Evolutionary conservation across 2,888 invertebrate genomes (phyloP).

Genomic region (Lasioglossum marginatum): DNA sequence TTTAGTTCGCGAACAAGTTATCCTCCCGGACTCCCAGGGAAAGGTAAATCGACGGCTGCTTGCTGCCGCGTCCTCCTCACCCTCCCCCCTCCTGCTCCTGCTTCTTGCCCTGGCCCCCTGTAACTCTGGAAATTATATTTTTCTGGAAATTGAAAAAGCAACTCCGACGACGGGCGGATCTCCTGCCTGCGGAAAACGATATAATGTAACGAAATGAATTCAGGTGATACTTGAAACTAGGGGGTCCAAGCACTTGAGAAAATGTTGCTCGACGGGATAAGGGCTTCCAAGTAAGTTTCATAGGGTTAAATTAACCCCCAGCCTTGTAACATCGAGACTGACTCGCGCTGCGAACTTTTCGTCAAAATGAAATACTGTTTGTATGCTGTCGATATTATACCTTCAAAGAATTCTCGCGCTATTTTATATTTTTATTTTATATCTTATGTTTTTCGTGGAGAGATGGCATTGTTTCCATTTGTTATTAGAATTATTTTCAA

Average conservation of each 20-base stretch:
- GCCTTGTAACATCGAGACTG: background rate
- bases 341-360: background rate
- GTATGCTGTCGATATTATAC: background rate
- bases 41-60: slow-evolving; percentile 15
- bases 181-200: background rate
- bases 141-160: slow-evolving; percentile 43
- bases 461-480: too few relatives aligned
- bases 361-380: slow-evolving; percentile 1
- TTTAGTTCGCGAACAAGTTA: slow-evolving; percentile 31
- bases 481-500: too few relatives aligned
- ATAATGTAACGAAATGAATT: slow-evolving; percentile 29
- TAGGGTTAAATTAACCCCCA: background rate
- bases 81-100: too few relatives aligned
- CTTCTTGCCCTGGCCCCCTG: background rate
- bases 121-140: slow-evolving; percentile 42
- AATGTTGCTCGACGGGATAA: slow-evolving; percentile 5
- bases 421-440: too few relatives aligned
- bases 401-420: background rate
- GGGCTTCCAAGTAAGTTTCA: background rate
- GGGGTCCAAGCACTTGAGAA: background rate
- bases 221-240: slow-evolving; percentile 9
- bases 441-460: too few relatives aligned
- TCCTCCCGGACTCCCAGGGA: background rate
- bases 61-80: background rate
- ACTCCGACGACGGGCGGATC: background rate